phyloP scores from a whole-genome alignment of 1,140 invertebrate genomes.

The Bombus impatiens region DNA sequence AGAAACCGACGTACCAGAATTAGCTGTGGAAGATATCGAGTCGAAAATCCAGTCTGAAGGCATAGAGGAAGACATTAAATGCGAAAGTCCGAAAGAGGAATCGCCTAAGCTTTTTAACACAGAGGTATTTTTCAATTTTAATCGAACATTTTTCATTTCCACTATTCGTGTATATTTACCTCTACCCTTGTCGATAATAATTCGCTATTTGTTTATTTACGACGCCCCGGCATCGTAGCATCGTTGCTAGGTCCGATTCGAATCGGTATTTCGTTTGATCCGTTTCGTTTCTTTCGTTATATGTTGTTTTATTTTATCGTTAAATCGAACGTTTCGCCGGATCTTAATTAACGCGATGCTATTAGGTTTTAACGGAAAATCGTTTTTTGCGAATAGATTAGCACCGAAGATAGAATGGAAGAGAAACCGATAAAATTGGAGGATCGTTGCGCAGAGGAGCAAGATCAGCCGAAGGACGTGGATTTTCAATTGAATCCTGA shows the following conservation, averaged over 20 bases:
- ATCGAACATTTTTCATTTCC: too few relatives aligned
- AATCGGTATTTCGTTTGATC: too few relatives aligned
- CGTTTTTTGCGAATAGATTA: constrained; percentile 41
- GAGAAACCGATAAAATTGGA: constrained; percentile 2
- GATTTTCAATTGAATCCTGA: constrained; percentile 88
- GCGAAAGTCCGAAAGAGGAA: constrained; percentile 38
- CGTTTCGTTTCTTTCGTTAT: too few relatives aligned
- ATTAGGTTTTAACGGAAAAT: background rate
- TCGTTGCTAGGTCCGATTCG: too few relatives aligned
- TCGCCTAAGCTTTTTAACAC: constrained; percentile 55
- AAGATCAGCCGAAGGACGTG: constrained; percentile 82
- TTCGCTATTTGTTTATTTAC: too few relatives aligned
- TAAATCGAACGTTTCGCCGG: too few relatives aligned
- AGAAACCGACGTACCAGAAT: constrained; percentile 14
- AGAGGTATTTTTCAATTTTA: constrained; percentile 44
- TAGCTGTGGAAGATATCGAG: constrained; percentile 5
- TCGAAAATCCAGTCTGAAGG: constrained; percentile 34
- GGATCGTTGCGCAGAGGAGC: constrained; percentile 19
- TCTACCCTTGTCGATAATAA: too few relatives aligned
- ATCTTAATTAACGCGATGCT: background rate
- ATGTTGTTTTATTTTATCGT: background rate
- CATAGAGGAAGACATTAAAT: constrained; percentile 45
- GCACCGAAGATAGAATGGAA: constrained; percentile 12
- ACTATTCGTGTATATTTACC: background rate
- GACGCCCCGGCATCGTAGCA: fast-evolving